Evolutionary conservation across 2,113 vertebrate species (phyloP), one percentile per base, ranked within the genome.

Genomic region (Nematolebias whitei): DNA sequence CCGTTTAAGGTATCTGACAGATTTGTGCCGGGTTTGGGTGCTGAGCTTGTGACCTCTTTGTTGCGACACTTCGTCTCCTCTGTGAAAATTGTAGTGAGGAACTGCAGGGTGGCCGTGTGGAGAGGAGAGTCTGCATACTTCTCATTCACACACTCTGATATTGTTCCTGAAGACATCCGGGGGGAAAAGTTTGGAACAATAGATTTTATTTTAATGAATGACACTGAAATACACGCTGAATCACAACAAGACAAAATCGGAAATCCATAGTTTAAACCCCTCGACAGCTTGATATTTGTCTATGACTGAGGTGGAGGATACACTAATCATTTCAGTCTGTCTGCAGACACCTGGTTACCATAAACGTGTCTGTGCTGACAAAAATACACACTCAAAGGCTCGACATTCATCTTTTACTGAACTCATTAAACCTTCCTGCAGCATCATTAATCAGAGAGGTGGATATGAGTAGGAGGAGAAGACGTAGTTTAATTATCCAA

Each of bases 61-160:
- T 88, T 71, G 32, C 48, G 67, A 20, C 70, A 76, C 75, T 91
- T 95, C 20, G 92, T 92, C 79, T 97, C 95, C 71, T 96, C 95
- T 1, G 87, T 90, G 74, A 98, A 87, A 58, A 98, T 71, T 16
- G 93, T n/a, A 53, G 91, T 91, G 22, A 99, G 85, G 61, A 99
- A 99, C 38, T 93, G 94, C 68, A 98, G 82, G 75, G 94, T 91
- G 51, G 88, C 86, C 0, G 73, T 69, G 61, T 84, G 94, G 23
- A 98, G 91, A 12, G 55, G 23, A 13, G 92, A 85, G 24, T 90
- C 70, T 0, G 63, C 63, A 3, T 19, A 1, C 22, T 87, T 92
- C 59, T 92, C 75, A 22, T 72, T 77, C 82, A 95, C 64, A 73
- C 95, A 98, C 58, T 80, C 78, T n/a, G 92, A 93, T 71, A 99